A percentile compares a stretch with the other conserved stretches of the same genome.
Conservation (phyloP, 2,888 invertebrate species). For the Bombylius major region DNA sequence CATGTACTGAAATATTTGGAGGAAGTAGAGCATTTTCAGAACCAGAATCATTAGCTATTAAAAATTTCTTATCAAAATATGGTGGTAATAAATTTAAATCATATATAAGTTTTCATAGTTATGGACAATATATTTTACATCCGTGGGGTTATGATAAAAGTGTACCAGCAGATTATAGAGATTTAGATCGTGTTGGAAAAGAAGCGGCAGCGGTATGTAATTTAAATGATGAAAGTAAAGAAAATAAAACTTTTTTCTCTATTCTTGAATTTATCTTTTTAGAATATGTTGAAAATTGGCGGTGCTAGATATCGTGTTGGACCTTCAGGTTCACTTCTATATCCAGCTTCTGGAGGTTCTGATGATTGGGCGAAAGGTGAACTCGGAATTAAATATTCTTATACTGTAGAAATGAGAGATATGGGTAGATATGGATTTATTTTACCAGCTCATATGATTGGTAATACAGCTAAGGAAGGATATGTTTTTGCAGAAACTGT, state of each 20-base stretch:
- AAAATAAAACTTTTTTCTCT: conserved; percentile 25
- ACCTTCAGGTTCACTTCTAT: conserved; percentile 62
- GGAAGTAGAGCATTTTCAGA: conserved; percentile 75
- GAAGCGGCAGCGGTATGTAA: conserved; percentile 50
- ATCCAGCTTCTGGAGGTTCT: conserved; percentile 70
- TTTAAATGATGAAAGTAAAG: conserved; percentile 4
- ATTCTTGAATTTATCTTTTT: conserved; percentile 18
- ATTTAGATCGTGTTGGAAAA: conserved; percentile 56
- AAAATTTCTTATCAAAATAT: conserved; percentile 40
- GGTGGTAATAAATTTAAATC: conserved; percentile 48
- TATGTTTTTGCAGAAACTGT: conserved; percentile 57
- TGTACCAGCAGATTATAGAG: conserved; percentile 55
- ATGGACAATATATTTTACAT: conserved; percentile 72
- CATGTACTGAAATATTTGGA: conserved; percentile 69
- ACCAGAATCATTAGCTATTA: conserved; percentile 63
- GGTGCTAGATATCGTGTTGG: conserved; percentile 61
- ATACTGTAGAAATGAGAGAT: conserved; percentile 81
- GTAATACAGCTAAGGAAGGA: conserved; percentile 61
- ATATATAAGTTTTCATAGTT: conserved; percentile 70
- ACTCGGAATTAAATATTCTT: conserved; percentile 71
- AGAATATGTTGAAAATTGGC: conserved; percentile 47
- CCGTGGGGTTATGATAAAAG: conserved; percentile 75
- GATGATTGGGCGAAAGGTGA: conserved; percentile 87
- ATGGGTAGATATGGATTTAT: conserved; percentile 74
- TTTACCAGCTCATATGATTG: conserved; percentile 66